Evolutionary conservation across 2,113 vertebrate species (phyloP), one percentile per base, ranked within the genome.

Genomic region (Orycteropus afer): DNA sequence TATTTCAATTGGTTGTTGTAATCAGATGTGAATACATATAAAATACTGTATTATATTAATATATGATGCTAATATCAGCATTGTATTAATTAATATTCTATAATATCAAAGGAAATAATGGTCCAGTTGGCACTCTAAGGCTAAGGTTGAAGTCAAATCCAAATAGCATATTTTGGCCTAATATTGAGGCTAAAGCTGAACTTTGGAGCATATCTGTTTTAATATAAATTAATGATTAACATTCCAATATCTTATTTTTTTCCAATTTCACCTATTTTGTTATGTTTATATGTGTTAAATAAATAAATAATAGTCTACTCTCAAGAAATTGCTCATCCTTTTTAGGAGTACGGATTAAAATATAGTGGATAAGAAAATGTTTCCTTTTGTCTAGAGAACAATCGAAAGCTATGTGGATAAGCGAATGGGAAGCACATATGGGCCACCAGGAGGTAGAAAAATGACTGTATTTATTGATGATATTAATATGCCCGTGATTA

Each of bases 401-500:
- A 97, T 99, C 77, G 98, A 99, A 95, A 98, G 98, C 96, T 99
- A 99, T 13, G 98, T 99, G 94, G 98, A 99, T 86, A 99, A 99
- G 95, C 95, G 98, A 9, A 96, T 98, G 97, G 98, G 98, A 79
- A 99, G 94, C 95, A 99, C 98, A 2, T 98, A 98, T 1, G 98
- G 98, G 89, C 98, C 98, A 34, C 98, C 98, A 91, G 98, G 98
- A 57, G 98, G 98, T 55, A 98, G 98, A 91, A 99, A 98, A 97
- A 98, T 99, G 98, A 99, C 98, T 18, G 86, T 99, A 45, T 99
- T 99, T 96, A 97, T 99, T 97, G 98, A 99, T 95, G 98, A 99
- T 86, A 98, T 99, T 90, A 99, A 98, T 80, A 99, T 99, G 98
- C 98, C 98, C 2, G 76, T 98, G 95, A 98, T 99, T 97, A 99